These are phyloP conservation scores for Sarcophaga bullata DNA, from an alignment of 1,140 invertebrate genomes.

Conservation along the genomic window DNA sequence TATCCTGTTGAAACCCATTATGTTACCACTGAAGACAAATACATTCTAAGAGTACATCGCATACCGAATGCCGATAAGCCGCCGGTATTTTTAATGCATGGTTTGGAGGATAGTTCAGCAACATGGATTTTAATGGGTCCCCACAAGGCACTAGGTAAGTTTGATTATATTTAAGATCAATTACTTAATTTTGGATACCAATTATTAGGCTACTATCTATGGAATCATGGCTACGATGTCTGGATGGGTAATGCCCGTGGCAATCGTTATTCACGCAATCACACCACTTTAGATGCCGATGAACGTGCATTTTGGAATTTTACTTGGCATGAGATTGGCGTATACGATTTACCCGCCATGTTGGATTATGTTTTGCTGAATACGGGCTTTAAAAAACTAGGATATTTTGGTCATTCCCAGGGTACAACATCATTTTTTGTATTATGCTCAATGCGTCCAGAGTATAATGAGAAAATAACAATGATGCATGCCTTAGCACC, in stretches of 20 bases:
- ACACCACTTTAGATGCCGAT: conserved; percentile 60
- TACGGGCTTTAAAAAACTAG: conserved; percentile 67
- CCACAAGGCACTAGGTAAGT: conserved; percentile 68
- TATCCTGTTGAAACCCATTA: conserved; percentile 70
- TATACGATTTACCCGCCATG: conserved; percentile 69
- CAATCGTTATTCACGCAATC: conserved; percentile 65
- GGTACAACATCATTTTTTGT: conserved; percentile 74
- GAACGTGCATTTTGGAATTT: conserved; percentile 69
- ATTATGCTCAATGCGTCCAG: conserved; percentile 71
- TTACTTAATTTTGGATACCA: too few relatives aligned
- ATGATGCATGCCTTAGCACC: conserved; percentile 71
- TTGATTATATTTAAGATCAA: too few relatives aligned
- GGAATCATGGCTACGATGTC: conserved; percentile 75
- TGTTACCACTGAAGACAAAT: conserved; percentile 68
- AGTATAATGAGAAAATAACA: conserved; percentile 71
- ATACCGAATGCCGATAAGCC: conserved; percentile 60
- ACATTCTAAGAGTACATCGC: conserved; percentile 68
- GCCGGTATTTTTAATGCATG: conserved; percentile 72
- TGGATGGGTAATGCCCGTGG: conserved; percentile 69
- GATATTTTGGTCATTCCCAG: conserved; percentile 74
- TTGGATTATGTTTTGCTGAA: conserved; percentile 68
- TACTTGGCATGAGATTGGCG: conserved; percentile 75
- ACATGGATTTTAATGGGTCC: conserved; percentile 76
- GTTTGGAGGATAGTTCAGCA: conserved; percentile 75
- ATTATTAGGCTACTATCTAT: conserved; percentile 61